Conservation (phyloP, 1,140 invertebrate species). For the Aphis craccivora region DNA sequence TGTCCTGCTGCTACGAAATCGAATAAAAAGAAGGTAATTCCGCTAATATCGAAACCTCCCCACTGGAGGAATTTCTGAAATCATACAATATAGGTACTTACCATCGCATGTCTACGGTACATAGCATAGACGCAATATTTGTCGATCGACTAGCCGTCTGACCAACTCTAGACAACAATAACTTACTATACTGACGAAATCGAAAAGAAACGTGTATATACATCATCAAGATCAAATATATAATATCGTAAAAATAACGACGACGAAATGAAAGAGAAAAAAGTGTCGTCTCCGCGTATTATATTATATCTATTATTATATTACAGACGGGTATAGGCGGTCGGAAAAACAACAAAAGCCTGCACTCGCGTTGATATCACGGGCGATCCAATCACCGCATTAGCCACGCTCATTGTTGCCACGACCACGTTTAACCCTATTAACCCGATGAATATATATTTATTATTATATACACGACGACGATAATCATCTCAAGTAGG, state of each 20-base stretch:
- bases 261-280: constrained; percentile 15
- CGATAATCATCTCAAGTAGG: constrained; percentile 18
- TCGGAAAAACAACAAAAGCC: not conserved
- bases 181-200: constrained; percentile 15
- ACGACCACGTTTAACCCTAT: constrained; percentile 28
- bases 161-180: not conserved
- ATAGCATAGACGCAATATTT: not conserved
- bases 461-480: not conserved
- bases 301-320: not conserved
- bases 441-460: not conserved
- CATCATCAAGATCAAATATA: not conserved
- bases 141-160: not conserved
- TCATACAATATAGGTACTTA: not conserved
- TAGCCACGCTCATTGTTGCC: not conserved
- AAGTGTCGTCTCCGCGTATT: not conserved
- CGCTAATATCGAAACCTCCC: not conserved
- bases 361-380: not conserved
- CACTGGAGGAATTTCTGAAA: not conserved
- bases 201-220: not conserved
- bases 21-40: not conserved
- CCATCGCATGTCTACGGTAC: not conserved
- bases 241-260: not conserved
- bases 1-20: not conserved
- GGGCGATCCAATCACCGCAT: not conserved
- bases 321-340: not conserved